Evolutionary conservation across 2,797 vertebrate genomes (phyloP), one percentile per base, ranked within the genome.

Genomic region (Odontamblyopus lacepedii): DNA sequence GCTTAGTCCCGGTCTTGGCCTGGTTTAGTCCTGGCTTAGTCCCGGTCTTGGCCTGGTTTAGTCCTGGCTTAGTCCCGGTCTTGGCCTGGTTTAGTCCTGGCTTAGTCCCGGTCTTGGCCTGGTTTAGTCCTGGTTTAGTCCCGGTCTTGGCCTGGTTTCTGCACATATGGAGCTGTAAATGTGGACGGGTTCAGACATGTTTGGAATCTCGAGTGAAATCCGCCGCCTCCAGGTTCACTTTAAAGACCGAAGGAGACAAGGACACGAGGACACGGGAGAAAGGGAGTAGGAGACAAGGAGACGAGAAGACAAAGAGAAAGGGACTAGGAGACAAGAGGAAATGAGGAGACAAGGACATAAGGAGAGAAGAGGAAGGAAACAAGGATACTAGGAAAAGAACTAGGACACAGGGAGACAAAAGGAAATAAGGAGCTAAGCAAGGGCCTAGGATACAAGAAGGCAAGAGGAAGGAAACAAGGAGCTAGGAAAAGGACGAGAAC

Each of bases 151-250:
- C 32, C 18, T 38, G 35, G 18, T 41, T 38, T 38, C 38, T 7
- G n/a, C 8, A 41, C 4, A 41, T 23, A 48, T 48, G 16, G 41
- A 44, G 41, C 13, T 12, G 41, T 26, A 44, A 27, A 23, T 0
- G 0, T 15, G 35, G 5, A 44, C 63, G 2, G 13, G 63, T 48
- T 12, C 8, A 15, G 63, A 64, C 63, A 15, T 27, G 63, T 44
- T 26, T 64, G 63, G 63, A 64, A 64, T 64, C 38, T 64, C 4
- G 38, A 64, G 38, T 12, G 23, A 38, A 38, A 64, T 64, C 63
- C 63, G 7, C 38, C 63, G 63, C 63, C 63, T 64, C 19, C 63
- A 64, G 63, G 38, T 44, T 64, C 38, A 44, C 38, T 41, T 64
- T 64, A 26, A 19, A 63, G 12, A 64, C n/a, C 32, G 13, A 63